Base-by-base conservation (phyloP, 64 coral and sea anemone genomes). In the Stichodactyla helianthus region DNA sequence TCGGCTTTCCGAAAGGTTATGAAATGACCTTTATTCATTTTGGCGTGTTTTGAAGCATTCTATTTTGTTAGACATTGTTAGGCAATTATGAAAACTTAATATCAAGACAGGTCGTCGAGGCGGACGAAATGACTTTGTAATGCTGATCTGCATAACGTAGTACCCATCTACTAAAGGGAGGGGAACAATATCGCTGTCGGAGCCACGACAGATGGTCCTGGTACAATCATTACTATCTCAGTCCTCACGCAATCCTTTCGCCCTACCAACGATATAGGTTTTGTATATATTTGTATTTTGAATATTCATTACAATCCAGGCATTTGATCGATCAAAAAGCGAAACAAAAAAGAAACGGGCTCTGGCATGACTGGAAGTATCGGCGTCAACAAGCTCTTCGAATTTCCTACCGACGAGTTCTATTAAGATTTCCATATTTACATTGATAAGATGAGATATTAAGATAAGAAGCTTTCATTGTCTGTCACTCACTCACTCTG, bases 41-140 rank as follows among this genome's bases (percentile, higher is more conserved):
- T 31, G 20, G 1, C 68, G 4, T 31, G 12, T 74, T 12, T 27
- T 28, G 25, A 11, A 4, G 7, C 7, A 74, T 31, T 20, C n/a
- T 74, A 23, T 74, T 74, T 74, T 74, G 68, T 14, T 31, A 74
- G 68, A 74, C 68, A 74, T 7, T 74, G 68, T 74, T 65, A 74
- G 27, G 68, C 68, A 74, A 74, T 74, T 31, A 74, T 31, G n/a
- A 74, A 31, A 74, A 71, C 22, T 27, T 71, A 31, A 71, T 31
- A 71, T 71, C 68, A 71, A 28, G 23, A 28, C 5, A n/a, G 9
- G 68, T 10, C 26, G 68, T 27, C 25, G 68, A 71, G 68, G 8
- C 68, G 25, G 68, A 23, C 68, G 12, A 74, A 74, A 74, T 12
- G 68, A 27, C 68, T 74, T 26, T n/a, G 68, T 23, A 13, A 13